Evolutionary conservation across 2,888 invertebrate genomes (phyloP), one percentile per base, ranked within the genome.

Genomic region (Cyclophora albipunctata): DNA sequence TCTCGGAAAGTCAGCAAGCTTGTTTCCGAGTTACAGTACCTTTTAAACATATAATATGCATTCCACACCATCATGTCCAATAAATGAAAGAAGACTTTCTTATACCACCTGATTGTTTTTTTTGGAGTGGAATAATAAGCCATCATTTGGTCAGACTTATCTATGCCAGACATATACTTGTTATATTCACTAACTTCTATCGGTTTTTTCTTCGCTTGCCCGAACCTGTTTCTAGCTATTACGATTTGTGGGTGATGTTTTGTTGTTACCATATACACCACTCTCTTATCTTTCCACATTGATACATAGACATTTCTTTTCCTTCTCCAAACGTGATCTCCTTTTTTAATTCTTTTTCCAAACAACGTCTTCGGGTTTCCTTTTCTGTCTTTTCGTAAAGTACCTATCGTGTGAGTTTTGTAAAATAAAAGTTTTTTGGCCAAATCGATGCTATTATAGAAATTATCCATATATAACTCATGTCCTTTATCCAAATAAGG

Each of bases 391-490:
- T n/a, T 42, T n/a, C 42, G 5, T 42, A 42, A 42, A 7, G 42
- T 42, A 7, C 42, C 42, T 5, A 4, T 57, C 49, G 42, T 46
- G 42, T 50, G 46, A 6, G 49, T 50, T 40, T 40, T 46, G 37
- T 45, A 45, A 45, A 7, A 37, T n/a, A 49, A 7, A 7, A 49
- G 37, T 45, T 45, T 49, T 40, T 49, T 34, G 6, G 37, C 37
- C 34, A 49, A 41, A 20, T 7, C 34, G 7, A 49, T 45, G 6
- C 40, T 40, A 37, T 49, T 49, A 34, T 50, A 50, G 34, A 33
- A 49, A 40, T 49, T 49, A 34, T 49, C 45, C 45, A 49, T 49
- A 35, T 35, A 49, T 34, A 49, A 34, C n/a, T 49, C 45, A 40
- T 50, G 46, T 7, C 37, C 49, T 35, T 46, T 45, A 35, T 42